These are phyloP conservation scores for Lepisosteus osseus DNA, from an alignment of 2,113 vertebrate species.

Conservation along the genomic window DNA sequence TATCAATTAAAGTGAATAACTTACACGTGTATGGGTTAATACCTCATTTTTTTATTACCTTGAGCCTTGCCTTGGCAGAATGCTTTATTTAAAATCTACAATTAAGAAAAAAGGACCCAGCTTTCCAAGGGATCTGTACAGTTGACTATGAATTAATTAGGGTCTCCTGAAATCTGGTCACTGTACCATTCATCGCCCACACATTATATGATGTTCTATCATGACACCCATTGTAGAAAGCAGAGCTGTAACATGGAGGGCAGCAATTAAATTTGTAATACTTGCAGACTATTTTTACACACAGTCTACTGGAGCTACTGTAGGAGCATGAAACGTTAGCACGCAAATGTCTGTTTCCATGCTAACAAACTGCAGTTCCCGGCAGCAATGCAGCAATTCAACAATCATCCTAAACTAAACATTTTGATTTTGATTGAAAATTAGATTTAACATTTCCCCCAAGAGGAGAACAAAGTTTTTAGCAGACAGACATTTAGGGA, in stretches of 20 bases:
- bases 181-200: neutral
- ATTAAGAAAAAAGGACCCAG: neutral
- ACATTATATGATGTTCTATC: constrained; percentile 1
- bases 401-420: neutral
- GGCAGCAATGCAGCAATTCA: neutral
- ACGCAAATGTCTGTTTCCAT: neutral
- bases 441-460: too few species aligned
- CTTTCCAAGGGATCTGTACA: constrained; percentile 1
- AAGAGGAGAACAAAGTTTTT: too few species aligned
- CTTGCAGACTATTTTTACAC: neutral
- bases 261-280: neutral
- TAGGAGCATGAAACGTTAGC: too few species aligned
- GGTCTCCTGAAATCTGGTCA: constrained; percentile 1
- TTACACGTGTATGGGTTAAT: too few species aligned
- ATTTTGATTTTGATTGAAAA: too few species aligned
- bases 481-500: too few species aligned
- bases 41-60: neutral
- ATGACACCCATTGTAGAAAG: constrained; percentile 12
- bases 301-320: too few species aligned
- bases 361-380: neutral
- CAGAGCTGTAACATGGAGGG: neutral
- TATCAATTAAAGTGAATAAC: too few species aligned
- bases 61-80: neutral
- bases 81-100: constrained; percentile 7
- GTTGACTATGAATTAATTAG: constrained; percentile 16